Conservation (phyloP, 2,113 vertebrate genomes). For the Callorhinus ursinus region DNA sequence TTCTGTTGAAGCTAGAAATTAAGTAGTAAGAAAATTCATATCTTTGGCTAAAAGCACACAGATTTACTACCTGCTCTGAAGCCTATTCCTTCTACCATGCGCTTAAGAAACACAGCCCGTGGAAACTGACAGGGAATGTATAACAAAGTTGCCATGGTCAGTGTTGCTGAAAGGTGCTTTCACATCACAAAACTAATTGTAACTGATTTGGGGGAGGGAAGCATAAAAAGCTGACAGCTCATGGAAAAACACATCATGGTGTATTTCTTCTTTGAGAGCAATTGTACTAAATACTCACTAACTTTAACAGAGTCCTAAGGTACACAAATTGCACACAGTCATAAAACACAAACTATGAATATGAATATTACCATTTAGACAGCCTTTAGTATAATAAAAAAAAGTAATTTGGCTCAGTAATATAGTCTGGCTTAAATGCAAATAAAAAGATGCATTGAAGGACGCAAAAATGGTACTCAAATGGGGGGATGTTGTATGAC, state of each 20-base stretch:
- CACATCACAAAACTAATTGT: slow-evolving; percentile 1
- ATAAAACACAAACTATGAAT: not conserved
- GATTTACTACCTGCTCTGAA: slow-evolving; percentile 47
- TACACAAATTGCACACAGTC: not conserved
- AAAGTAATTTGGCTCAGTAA: slow-evolving; percentile 11
- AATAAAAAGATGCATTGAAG: not conserved
- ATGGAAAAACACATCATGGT: not conserved
- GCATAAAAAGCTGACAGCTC: not conserved
- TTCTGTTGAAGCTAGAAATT: slow-evolving; percentile 69
- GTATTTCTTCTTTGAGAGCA: slow-evolving; percentile 46
- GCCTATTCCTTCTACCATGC: slow-evolving; percentile 31
- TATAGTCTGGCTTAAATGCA: not conserved
- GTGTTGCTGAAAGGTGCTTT: not conserved
- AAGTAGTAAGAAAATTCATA: slow-evolving; percentile 62
- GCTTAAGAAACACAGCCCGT: slow-evolving; percentile 49
- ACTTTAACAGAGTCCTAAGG: not conserved
- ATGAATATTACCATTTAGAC: not conserved
- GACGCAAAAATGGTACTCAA: not conserved
- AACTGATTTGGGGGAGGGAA: not conserved
- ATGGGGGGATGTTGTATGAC: not conserved
- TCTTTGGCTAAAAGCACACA: slow-evolving; percentile 67
- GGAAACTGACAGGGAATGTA: not conserved
- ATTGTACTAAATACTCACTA: not conserved
- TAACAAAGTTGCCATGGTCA: not conserved
- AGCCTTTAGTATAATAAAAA: not conserved